phyloP scores from a whole-genome alignment of 2,113 vertebrate species.

The Conger conger region DNA sequence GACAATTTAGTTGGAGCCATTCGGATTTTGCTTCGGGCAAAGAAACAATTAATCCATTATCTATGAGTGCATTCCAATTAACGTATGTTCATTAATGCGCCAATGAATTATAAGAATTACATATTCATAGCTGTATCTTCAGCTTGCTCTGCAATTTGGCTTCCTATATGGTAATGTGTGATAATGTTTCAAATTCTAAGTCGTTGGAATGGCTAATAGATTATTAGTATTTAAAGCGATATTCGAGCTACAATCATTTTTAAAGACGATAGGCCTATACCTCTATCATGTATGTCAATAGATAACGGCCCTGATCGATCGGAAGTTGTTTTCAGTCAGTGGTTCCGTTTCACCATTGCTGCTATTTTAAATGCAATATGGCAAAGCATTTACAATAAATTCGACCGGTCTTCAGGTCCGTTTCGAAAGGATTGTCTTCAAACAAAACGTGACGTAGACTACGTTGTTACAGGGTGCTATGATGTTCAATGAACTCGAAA shows the following conservation, averaged over 20 bases:
- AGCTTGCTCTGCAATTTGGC: not conserved
- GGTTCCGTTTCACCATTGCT: not conserved
- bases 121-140: conserved; percentile 36
- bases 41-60: conserved; percentile 48
- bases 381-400: too few relatives aligned
- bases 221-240: not conserved
- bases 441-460: too few relatives aligned
- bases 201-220: not conserved
- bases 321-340: not conserved
- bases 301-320: not conserved
- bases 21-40: conserved; percentile 43
- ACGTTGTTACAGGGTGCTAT: too few relatives aligned
- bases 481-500: not conserved
- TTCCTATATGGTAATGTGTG: not conserved
- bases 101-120: conserved; percentile 31
- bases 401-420: too few relatives aligned
- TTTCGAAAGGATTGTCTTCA: not conserved
- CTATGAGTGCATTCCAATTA: conserved; percentile 44
- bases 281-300: not conserved
- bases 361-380: too few relatives aligned
- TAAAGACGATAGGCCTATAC: not conserved
- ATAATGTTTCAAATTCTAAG: not conserved
- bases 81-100: conserved; percentile 48
- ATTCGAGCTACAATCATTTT: not conserved
- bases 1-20: conserved; percentile 29